phyloP scores from a whole-genome alignment of 2,888 invertebrate genomes.

The Pilophorus perplexus region DNA sequence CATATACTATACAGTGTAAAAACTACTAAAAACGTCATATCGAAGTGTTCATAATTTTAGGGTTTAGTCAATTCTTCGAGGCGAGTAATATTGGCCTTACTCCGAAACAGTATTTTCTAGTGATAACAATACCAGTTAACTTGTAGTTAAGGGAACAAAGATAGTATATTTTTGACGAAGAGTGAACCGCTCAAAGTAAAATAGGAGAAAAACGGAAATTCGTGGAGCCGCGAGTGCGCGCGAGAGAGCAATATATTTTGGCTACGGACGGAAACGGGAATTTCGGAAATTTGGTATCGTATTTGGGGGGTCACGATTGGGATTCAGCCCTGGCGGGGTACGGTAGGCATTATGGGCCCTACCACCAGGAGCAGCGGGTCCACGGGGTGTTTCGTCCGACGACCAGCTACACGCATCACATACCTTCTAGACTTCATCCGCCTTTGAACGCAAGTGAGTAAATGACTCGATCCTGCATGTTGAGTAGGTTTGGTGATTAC shows the following conservation, averaged over 20 bases:
- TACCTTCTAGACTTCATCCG: conserved; percentile 41
- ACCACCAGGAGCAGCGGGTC: conserved; percentile 39
- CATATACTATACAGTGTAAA: conserved; percentile 17
- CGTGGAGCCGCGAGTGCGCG: conserved; percentile 13
- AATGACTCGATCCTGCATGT: no score
- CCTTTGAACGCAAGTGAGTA: conserved; percentile 45
- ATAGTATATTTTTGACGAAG: conserved; percentile 26
- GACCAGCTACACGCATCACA: conserved; percentile 40
- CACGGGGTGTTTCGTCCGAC: conserved; percentile 39
- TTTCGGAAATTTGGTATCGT: no score
- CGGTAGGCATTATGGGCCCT: conserved; percentile 43
- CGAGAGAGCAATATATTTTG: conserved; percentile 17
- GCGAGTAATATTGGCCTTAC: conserved; percentile 38
- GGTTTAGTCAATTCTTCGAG: conserved; percentile 43
- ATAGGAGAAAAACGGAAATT: conserved; percentile 13
- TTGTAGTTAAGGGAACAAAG: conserved; percentile 37
- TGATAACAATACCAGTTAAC: conserved; percentile 26
- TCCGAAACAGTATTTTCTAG: conserved; percentile 41
- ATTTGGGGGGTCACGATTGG: no score
- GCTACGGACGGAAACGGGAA: background rate
- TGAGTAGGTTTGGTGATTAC: background rate
- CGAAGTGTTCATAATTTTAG: conserved; percentile 45
- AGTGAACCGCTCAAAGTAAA: conserved; percentile 15
- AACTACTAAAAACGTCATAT: conserved; percentile 39
- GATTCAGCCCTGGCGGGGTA: conserved; percentile 44